Base-by-base conservation (phyloP, 2,797 vertebrate species). In the Siniperca undulata region DNA sequence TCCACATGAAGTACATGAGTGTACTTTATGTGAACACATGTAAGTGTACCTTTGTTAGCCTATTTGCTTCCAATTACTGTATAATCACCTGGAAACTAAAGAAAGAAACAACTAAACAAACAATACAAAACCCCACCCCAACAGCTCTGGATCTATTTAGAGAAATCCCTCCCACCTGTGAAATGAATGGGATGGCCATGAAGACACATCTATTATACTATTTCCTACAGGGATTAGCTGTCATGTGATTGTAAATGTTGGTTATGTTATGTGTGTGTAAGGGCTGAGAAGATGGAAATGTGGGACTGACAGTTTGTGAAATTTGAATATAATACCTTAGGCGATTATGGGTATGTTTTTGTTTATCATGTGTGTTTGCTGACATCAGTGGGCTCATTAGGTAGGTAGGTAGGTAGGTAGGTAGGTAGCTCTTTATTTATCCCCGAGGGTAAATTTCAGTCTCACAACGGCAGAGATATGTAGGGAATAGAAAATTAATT, bases 101-200 rank as follows among this genome's bases (percentile, higher is more conserved):
- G 2, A 53, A 3, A 34, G 70, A 72, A 61, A 36, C 38, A n/a
- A 56, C 38, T 52, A 70, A 55, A 50, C 61, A 76, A 82, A 48
- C 22, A 19, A 52, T 59, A 12, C 11, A 12, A 0, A 42, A 42
- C 40, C 12, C 40, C 40, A 48, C n/a, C 12, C 22, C 12, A 59
- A 42, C 42, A 70, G 24, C 36, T 48, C 17, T 38, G 19, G 12
- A 13, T 24, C 58, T 53, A 17, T 16, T 68, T 4, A 46, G 8
- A 74, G 10, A 78, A 56, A 20, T 24, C 65, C 55, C 50, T 77
- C 84, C 65, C 72, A 82, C 7, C 64, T 44, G 40, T 78, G 82
- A 80, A 87, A 89, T 80, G 75, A 19, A 7, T 24, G 36, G 3
- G 72, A 67, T 30, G 70, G 62, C 55, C 24, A 10, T 27, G 10